phyloP scores from a whole-genome alignment of 2,113 vertebrate species.

The Junco hyemalis region DNA sequence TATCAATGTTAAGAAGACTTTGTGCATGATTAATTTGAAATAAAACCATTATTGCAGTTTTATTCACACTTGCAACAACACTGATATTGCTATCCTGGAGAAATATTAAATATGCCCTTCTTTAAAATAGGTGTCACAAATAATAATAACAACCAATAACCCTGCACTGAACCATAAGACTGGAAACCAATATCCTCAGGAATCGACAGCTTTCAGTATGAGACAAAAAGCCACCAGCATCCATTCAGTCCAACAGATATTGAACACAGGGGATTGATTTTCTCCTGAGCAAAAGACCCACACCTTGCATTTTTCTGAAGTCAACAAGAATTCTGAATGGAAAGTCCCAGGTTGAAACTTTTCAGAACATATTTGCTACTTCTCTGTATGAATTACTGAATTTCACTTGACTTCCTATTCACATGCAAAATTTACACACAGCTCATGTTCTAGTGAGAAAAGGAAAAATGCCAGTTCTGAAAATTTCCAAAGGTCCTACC shows the following conservation, averaged over 20 bases:
- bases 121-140: neutral
- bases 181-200: neutral
- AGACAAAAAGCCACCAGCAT: neutral
- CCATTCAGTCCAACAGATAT: neutral
- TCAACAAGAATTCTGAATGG: neutral
- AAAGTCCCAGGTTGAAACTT: neutral
- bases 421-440: neutral
- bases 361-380: neutral
- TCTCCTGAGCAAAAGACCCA: neutral
- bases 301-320: neutral
- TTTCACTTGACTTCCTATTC: neutral
- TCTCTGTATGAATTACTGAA: neutral
- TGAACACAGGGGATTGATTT: neutral
- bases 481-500: neutral
- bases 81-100: neutral
- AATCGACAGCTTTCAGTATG: neutral
- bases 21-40: neutral
- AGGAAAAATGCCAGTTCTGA: neutral
- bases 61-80: neutral
- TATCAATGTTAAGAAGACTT: neutral
- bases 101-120: neutral
- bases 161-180: neutral
- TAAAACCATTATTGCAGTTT: neutral
- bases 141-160: neutral
- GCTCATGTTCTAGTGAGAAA: neutral